phyloP scores from a whole-genome alignment of 2,888 invertebrate genomes.

The Hofmannophila pseudospretella region DNA sequence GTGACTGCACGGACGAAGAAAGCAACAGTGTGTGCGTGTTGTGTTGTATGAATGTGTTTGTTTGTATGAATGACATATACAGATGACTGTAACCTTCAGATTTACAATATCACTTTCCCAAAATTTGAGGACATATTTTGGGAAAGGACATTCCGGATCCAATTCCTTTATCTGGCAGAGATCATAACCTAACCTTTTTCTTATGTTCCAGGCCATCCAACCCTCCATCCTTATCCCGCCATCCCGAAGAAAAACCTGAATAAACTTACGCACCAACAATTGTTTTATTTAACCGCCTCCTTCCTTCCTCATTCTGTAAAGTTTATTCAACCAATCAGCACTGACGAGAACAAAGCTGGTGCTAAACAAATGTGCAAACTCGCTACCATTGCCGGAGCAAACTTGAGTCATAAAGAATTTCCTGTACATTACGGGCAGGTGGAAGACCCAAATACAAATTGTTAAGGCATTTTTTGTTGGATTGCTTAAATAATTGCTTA shows the following conservation, averaged over 20 bases:
- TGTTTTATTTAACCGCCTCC: neutral
- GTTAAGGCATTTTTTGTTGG: too few species aligned
- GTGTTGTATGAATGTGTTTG: too few species aligned
- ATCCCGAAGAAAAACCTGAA: constrained; percentile 1
- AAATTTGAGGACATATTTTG: too few species aligned
- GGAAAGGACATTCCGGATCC: too few species aligned
- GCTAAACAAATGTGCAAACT: constrained; percentile 39
- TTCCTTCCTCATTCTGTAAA: neutral
- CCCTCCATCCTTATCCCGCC: neutral
- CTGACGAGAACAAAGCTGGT: constrained; percentile 5
- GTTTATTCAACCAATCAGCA: constrained; percentile 11
- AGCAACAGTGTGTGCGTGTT: too few species aligned
- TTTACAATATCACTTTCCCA: too few species aligned
- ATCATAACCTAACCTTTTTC: neutral
- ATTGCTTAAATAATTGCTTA: neutral
- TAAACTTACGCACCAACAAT: neutral
- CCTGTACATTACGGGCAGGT: constrained; percentile 11
- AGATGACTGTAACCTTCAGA: too few species aligned
- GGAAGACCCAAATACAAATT: too few species aligned
- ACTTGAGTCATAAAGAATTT: constrained; percentile 32
- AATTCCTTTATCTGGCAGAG: too few species aligned
- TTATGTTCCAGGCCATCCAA: constrained; percentile 4
- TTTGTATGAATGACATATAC: too few species aligned
- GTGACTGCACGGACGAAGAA: too few species aligned
- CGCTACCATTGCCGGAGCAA: constrained; percentile 34